Evolutionary conservation across 2,888 invertebrate genomes (phyloP).

Genomic region (Drosophila borborema): DNA sequence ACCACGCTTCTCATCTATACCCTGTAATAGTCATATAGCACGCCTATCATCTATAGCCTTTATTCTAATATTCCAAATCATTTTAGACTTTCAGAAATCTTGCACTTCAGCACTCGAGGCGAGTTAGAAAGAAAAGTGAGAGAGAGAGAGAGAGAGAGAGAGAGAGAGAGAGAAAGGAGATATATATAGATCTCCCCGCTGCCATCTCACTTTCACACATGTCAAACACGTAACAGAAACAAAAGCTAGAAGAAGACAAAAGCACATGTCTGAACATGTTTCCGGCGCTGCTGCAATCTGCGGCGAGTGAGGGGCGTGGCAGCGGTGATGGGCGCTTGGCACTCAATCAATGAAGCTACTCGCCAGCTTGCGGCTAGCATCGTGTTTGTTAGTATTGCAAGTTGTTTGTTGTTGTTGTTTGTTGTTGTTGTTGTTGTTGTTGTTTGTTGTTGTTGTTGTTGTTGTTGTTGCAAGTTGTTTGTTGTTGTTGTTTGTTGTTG

Average conservation of each 20-base stretch:
- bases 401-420: slow-evolving; percentile 9
- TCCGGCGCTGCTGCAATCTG: slow-evolving; percentile 33
- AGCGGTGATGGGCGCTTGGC: slow-evolving; percentile 34
- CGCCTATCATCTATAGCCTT: too few relatives aligned
- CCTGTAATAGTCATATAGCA: too few relatives aligned
- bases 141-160: too few relatives aligned
- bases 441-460: background rate
- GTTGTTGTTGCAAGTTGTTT: slow-evolving; percentile 4
- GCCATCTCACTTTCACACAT: background rate
- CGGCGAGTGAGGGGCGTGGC: too few relatives aligned
- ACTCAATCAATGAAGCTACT: slow-evolving; percentile 35
- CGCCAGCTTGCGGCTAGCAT: slow-evolving; percentile 30
- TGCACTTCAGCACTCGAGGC: too few relatives aligned
- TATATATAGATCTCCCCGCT: too few relatives aligned
- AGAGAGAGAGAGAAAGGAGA: too few relatives aligned
- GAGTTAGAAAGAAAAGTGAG: too few relatives aligned
- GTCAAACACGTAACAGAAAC: background rate
- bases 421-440: background rate
- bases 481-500: background rate
- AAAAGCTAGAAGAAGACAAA: background rate
- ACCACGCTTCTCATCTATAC: too few relatives aligned
- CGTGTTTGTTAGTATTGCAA: slow-evolving; percentile 8
- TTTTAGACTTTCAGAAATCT: too few relatives aligned
- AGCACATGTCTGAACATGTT: slow-evolving; percentile 17
- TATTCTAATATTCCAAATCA: too few relatives aligned